Conservation (phyloP, 2,113 vertebrate species). For the Tetrao urogallus region DNA sequence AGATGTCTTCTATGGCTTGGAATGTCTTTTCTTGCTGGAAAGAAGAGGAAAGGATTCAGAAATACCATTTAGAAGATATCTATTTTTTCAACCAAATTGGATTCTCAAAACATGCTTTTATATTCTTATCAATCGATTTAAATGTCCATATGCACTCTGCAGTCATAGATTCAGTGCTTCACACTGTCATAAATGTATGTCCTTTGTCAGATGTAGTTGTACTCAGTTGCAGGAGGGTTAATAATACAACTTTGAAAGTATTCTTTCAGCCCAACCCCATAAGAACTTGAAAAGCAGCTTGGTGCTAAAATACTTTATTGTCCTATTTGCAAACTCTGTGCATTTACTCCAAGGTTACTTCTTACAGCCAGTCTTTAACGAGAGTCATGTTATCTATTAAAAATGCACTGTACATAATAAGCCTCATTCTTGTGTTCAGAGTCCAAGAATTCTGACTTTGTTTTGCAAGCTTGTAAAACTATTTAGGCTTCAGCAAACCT, state of each 20-base stretch:
- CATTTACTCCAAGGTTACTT: not conserved
- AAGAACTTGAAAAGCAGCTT: not conserved
- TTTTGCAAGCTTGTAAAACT: not conserved
- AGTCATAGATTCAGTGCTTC: not conserved
- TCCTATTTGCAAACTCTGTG: not conserved
- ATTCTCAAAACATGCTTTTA: not conserved
- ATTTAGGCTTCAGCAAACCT: not conserved
- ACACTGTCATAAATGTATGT: not conserved
- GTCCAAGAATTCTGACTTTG: not conserved
- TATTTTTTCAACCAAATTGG: not conserved
- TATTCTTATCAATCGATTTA: not conserved
- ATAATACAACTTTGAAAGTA: not conserved
- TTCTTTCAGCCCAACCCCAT: not conserved
- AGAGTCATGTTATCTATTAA: not conserved
- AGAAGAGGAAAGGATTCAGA: not conserved
- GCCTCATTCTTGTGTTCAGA: not conserved
- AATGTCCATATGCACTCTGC: rapidly evolving
- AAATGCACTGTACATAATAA: not conserved
- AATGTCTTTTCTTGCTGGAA: not conserved
- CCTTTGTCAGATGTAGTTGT: not conserved
- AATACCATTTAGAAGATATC: not conserved
- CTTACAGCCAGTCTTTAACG: not conserved
- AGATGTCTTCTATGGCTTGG: not conserved
- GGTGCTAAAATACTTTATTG: not conserved
- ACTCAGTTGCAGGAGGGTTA: not conserved